A percentile compares a stretch with the other conserved stretches of the same genome.
phyloP scores from a whole-genome alignment of 2,888 invertebrate genomes.

The Macrostomum cliftonense region DNA sequence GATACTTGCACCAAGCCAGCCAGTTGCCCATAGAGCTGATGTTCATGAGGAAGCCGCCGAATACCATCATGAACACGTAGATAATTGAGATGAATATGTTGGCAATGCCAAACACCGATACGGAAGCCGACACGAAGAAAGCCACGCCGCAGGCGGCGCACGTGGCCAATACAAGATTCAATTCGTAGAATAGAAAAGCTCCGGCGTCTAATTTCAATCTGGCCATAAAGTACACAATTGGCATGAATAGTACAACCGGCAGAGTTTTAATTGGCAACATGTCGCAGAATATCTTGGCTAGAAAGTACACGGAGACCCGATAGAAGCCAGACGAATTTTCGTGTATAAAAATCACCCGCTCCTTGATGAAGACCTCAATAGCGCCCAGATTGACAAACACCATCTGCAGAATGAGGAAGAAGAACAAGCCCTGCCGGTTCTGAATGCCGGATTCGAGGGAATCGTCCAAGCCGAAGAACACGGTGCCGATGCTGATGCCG shows the following conservation, averaged over 20 bases:
- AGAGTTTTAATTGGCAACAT: conserved; percentile 10
- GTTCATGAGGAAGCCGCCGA: conserved; percentile 11
- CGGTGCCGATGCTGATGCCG: conserved; percentile 30
- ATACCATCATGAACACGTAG: conserved; percentile 35
- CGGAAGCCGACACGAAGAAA: conserved; percentile 27
- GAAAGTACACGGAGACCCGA: conserved; percentile 12
- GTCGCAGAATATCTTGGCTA: conserved; percentile 14
- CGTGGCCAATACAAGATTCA: conserved; percentile 26
- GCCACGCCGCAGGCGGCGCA: conserved; percentile 29
- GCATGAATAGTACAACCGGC: conserved; percentile 10
- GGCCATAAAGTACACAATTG: conserved; percentile 11
- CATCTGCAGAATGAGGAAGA: conserved; percentile 36
- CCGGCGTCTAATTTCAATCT: conserved; percentile 14
- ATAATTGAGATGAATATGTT: conserved; percentile 26
- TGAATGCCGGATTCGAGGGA: conserved; percentile 26
- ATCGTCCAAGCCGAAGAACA: conserved; percentile 29
- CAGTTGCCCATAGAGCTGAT: conserved; percentile 5
- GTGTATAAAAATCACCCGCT: conserved; percentile 28
- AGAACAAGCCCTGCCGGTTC: conserved; percentile 36
- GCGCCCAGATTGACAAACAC: conserved; percentile 35
- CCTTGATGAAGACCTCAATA: conserved; percentile 35
- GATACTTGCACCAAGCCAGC: conserved; percentile 9
- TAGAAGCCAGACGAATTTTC: conserved; percentile 14
- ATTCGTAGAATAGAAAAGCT: conserved; percentile 26
- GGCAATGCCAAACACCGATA: conserved; percentile 28